Conservation (phyloP, 2,113 vertebrate genomes). For the Corydoras maculifer region DNA sequence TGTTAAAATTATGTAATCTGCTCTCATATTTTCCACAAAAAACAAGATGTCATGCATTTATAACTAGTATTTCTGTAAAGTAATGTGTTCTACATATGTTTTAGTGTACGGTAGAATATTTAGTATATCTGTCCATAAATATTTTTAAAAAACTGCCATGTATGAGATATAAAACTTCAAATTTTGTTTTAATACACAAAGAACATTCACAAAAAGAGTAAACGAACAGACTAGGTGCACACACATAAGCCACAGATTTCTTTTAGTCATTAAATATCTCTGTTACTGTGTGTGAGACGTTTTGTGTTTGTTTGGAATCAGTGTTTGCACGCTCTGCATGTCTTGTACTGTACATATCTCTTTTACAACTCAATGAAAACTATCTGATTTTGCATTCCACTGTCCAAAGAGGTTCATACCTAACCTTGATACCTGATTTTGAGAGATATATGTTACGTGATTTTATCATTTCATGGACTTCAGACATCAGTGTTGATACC, state of each 20-base stretch:
- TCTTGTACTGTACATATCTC: slow-evolving; percentile 20
- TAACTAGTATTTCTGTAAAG: too few species aligned
- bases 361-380: slow-evolving; percentile 27
- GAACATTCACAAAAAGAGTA: too few species aligned
- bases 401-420: slow-evolving; percentile 22
- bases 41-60: too few species aligned
- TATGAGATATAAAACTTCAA: neutral
- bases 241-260: neutral
- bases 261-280: neutral
- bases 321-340: slow-evolving; percentile 27
- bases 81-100: too few species aligned
- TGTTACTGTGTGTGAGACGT: neutral
- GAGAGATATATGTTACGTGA: slow-evolving; percentile 32
- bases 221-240: too few species aligned
- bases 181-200: too few species aligned
- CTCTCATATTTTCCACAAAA: too few species aligned
- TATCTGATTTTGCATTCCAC: slow-evolving; percentile 41
- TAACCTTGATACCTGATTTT: slow-evolving; percentile 9
- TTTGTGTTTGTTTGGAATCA: slow-evolving; percentile 21
- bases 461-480: slow-evolving; percentile 13
- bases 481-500: slow-evolving; percentile 1
- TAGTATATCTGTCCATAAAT: too few species aligned
- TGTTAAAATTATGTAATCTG: too few species aligned
- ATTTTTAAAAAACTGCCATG: too few species aligned
- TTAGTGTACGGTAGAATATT: too few species aligned